A percentile compares a stretch with the other conserved stretches of the same genome.
phyloP scores from a whole-genome alignment of 2,888 invertebrate genomes.

The Actias luna region DNA sequence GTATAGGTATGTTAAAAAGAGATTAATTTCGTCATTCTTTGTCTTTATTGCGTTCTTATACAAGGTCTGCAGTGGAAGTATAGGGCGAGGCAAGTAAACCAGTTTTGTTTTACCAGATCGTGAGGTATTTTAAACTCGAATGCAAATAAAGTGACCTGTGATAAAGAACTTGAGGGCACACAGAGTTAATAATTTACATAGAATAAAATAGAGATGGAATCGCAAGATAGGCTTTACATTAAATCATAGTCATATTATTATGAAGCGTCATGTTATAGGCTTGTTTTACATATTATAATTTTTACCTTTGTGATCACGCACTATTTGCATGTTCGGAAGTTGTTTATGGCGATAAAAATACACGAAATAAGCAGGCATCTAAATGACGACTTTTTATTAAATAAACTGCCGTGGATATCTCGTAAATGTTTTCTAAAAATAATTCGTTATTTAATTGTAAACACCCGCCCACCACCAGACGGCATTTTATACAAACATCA shows the following conservation, averaged over 20 bases:
- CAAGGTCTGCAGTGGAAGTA: constrained; percentile 39
- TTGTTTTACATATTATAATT: neutral
- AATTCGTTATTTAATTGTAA: constrained; percentile 16
- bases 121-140: constrained; percentile 73
- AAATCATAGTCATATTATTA: neutral
- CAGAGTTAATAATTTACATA: constrained; percentile 44
- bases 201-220: constrained; percentile 2
- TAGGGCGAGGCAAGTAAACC: constrained; percentile 64
- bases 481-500: constrained; percentile 46
- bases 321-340: neutral
- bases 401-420: constrained; percentile 8
- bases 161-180: constrained; percentile 67
- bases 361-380: neutral
- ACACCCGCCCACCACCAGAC: constrained; percentile 34
- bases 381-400: constrained; percentile 12
- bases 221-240: neutral
- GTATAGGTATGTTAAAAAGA: constrained; percentile 11
- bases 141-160: constrained; percentile 70
- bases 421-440: constrained; percentile 5
- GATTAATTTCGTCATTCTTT: constrained; percentile 36
- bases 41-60: constrained; percentile 45
- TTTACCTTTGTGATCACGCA: neutral
- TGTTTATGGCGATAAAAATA: neutral
- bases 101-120: constrained; percentile 77
- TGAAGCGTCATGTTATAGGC: neutral